These are phyloP conservation scores for Xylota segnis DNA, from an alignment of 2,888 invertebrate genomes.

Conservation along the genomic window DNA sequence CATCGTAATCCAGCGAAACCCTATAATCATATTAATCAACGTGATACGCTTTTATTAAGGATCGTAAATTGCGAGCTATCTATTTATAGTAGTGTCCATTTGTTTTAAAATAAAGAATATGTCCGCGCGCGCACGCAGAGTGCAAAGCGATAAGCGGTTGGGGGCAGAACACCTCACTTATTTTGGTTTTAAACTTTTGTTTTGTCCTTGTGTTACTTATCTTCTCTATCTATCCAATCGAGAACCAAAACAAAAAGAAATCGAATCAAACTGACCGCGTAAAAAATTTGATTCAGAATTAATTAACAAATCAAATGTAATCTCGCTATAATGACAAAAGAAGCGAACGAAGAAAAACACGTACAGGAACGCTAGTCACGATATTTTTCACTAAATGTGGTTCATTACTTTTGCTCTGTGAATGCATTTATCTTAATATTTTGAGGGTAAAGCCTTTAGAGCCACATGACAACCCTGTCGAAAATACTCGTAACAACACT, in stretches of 20 bases:
- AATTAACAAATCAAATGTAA: constrained; percentile 24
- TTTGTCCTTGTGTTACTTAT: constrained; percentile 7
- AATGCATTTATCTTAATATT: no score
- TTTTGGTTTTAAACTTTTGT: constrained; percentile 1
- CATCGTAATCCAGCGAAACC: neutral
- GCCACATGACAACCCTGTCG: no score
- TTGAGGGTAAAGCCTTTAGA: no score
- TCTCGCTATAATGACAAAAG: neutral
- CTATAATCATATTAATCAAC: constrained; percentile 18
- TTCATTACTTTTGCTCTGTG: no score
- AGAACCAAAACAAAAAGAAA: constrained; percentile 2
- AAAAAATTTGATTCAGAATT: constrained; percentile 18
- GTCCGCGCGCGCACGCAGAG: neutral
- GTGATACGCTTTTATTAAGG: constrained; percentile 4
- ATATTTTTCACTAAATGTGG: no score
- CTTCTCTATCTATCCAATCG: neutral
- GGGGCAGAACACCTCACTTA: neutral
- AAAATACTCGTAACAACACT: no score
- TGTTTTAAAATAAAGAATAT: neutral
- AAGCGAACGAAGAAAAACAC: neutral
- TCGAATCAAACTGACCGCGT: neutral
- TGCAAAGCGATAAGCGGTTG: constrained; percentile 21
- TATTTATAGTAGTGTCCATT: neutral
- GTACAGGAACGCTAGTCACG: neutral
- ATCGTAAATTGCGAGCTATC: constrained; percentile 5